Conservation (phyloP, 2,797 vertebrate genomes). For the Apogon talboti region DNA sequence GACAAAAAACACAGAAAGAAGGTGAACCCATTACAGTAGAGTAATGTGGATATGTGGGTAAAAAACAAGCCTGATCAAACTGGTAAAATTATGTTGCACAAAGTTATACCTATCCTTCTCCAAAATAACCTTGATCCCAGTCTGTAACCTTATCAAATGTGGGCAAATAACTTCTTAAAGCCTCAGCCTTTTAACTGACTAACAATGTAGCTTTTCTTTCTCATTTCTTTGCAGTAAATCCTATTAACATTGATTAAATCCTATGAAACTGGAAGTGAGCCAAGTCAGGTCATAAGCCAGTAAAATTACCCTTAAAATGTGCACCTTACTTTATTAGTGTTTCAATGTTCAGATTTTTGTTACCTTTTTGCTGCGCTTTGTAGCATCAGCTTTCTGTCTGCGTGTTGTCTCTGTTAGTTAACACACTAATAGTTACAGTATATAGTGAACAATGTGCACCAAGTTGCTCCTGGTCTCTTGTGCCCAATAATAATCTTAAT, state of each 20-base stretch:
- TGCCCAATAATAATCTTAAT: conserved; percentile 38
- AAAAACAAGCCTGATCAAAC: background rate
- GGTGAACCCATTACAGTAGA: background rate
- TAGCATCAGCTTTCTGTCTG: background rate
- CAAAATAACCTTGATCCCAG: background rate
- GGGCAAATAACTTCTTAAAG: conserved; percentile 1
- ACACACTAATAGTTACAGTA: conserved; percentile 9
- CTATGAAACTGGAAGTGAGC: conserved; percentile 6
- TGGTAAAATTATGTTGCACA: background rate
- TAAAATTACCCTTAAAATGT: conserved; percentile 14
- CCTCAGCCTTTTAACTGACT: background rate
- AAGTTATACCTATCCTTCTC: background rate
- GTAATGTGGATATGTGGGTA: too few species aligned
- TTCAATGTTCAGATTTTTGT: background rate
- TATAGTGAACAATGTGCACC: conserved; percentile 7
- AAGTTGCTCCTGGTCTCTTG: conserved; percentile 32
- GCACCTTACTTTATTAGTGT: background rate
- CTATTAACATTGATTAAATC: background rate
- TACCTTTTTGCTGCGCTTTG: background rate
- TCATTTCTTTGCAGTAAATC: conserved; percentile 23
- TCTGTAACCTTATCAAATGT: background rate
- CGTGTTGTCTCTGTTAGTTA: background rate
- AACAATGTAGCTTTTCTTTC: conserved; percentile 3
- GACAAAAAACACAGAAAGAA: background rate
- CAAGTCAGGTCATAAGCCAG: background rate